Conservation (phyloP, 2,113 vertebrate genomes). For the Anhinga anhinga region DNA sequence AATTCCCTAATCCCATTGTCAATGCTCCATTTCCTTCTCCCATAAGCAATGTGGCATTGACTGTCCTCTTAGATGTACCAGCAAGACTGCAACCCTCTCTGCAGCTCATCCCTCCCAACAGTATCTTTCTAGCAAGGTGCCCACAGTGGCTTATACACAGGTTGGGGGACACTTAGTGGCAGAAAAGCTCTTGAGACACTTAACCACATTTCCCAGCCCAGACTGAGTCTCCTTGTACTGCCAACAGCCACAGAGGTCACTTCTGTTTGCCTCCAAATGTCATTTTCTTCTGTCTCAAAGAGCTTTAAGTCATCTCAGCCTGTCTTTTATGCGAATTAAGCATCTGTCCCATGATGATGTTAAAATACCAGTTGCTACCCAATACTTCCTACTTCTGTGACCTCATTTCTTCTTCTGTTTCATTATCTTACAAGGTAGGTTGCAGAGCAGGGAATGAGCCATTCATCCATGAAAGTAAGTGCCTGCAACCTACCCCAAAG, state of each 20-base stretch:
- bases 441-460: not conserved
- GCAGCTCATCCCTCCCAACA: not conserved
- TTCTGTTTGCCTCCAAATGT: not conserved
- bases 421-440: not conserved
- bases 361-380: not conserved
- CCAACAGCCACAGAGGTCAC: not conserved
- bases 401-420: not conserved
- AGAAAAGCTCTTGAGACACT: not conserved
- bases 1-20: constrained; percentile 2
- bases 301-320: not conserved
- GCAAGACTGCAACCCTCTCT: not conserved
- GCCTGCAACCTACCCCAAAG: not conserved
- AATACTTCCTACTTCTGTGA: not conserved
- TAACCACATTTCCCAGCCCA: not conserved
- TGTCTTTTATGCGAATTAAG: not conserved
- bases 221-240: not conserved
- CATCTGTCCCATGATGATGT: not conserved
- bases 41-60: not conserved
- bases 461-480: not conserved
- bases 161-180: not conserved
- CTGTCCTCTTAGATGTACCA: not conserved
- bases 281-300: not conserved
- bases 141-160: not conserved
- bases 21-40: not conserved
- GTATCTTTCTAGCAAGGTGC: not conserved